These are phyloP conservation scores for Amphiprion percula DNA, from an alignment of 2,113 vertebrate species.

Conservation along the genomic window DNA sequence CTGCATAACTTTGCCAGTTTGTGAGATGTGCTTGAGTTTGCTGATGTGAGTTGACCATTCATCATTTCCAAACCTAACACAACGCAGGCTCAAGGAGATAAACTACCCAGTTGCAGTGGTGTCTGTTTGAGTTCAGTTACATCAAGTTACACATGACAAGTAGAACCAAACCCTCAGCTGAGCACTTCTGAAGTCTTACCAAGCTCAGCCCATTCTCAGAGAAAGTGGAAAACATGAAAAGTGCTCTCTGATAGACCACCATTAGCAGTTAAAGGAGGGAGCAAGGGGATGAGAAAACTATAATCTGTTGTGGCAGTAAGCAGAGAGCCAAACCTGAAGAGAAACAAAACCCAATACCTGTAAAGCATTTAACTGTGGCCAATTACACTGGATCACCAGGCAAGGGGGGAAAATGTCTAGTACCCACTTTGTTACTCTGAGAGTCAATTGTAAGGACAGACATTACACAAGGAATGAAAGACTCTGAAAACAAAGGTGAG, in stretches of 20 bases:
- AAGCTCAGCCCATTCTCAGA: conserved; percentile 6
- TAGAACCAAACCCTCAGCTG: conserved; percentile 9
- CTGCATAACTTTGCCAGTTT: not conserved
- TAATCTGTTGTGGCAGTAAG: conserved; percentile 63
- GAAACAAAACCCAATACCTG: conserved; percentile 60
- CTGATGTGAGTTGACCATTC: not conserved
- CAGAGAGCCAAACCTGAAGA: conserved; percentile 39
- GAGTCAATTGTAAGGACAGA: conserved; percentile 31
- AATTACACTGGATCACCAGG: conserved; percentile 54
- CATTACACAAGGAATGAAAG: conserved; percentile 2
- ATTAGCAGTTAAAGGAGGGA: conserved; percentile 38
- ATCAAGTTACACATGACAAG: conserved; percentile 4
- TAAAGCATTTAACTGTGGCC: conserved; percentile 42
- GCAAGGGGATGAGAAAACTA: conserved; percentile 44
- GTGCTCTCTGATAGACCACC: conserved; percentile 30
- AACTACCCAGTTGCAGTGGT: not conserved
- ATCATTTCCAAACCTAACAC: not conserved
- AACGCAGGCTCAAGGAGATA: not conserved
- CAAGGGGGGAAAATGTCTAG: conserved; percentile 44
- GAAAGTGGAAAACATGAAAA: conserved; percentile 38
- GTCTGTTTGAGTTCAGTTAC: not conserved
- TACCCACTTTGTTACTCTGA: conserved; percentile 8
- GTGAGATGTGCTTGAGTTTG: not conserved
- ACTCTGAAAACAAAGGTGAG: conserved; percentile 16
- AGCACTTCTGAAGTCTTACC: not conserved